Percentiles rank a stretch among this genome's conserved stretches.
phyloP scores from a whole-genome alignment of 2,888 invertebrate species.

The Heterodera filipjevi region DNA sequence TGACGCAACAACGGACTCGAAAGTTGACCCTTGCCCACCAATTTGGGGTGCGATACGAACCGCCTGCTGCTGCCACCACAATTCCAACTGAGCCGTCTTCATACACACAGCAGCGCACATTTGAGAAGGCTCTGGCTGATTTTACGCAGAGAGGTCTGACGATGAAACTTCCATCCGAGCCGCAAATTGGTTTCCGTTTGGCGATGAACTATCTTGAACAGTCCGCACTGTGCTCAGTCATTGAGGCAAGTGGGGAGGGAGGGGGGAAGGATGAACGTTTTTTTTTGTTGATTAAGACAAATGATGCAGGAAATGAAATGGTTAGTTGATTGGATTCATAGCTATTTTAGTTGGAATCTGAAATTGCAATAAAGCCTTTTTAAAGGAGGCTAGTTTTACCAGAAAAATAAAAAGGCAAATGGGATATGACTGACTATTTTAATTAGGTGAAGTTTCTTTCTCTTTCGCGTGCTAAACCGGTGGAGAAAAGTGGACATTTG shows the following conservation, averaged over 20 bases:
- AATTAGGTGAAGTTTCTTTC: conserved; percentile 31
- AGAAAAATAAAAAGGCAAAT: too few species aligned
- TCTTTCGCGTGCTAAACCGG: neutral
- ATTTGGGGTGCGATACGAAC: neutral
- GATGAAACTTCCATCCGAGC: neutral
- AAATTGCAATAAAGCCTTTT: too few species aligned
- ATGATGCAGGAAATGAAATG: too few species aligned
- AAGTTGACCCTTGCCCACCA: conserved; percentile 25
- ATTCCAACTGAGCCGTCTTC: conserved; percentile 27
- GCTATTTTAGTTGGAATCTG: too few species aligned
- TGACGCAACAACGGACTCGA: conserved; percentile 19
- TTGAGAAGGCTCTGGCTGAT: neutral
- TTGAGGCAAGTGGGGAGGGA: conserved; percentile 31
- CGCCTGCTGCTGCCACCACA: neutral
- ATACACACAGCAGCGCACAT: conserved; percentile 3
- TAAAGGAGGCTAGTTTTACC: too few species aligned
- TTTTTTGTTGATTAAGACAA: too few species aligned
- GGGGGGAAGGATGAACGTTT: neutral
- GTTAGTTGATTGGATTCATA: too few species aligned
- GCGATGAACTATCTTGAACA: conserved; percentile 31
- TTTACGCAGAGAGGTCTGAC: neutral
- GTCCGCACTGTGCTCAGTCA: conserved; percentile 30
- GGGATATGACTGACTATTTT: too few species aligned
- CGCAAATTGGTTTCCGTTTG: neutral
- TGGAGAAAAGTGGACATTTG: conserved; percentile 16